These are phyloP conservation scores for Chrysaora quinquecirrha DNA, from an alignment of 30 jellyfish, hydroid and myxozoan species.

Conservation along the genomic window DNA sequence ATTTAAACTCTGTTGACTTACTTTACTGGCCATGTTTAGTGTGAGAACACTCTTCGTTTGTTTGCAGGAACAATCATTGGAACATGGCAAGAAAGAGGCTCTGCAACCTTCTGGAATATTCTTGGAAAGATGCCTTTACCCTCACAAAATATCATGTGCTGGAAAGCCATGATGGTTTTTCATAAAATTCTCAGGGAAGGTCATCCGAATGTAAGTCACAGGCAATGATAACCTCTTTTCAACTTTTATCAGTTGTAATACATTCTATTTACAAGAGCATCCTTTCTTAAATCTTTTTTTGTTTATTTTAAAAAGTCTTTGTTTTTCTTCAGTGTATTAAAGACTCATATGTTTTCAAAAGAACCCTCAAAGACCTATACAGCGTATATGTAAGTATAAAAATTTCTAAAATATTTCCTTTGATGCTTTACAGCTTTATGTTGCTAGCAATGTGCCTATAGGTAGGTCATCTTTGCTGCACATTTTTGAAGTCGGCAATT, in stretches of 20 bases:
- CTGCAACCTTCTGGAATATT: slow-evolving; percentile 82
- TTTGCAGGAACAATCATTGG: slow-evolving; percentile 92
- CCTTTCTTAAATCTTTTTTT: too few species aligned
- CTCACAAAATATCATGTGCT: slow-evolving; percentile 82
- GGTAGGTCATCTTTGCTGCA: too few species aligned
- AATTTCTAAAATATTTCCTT: too few species aligned
- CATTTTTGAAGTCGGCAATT: too few species aligned
- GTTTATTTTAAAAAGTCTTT: not conserved
- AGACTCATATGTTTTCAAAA: slow-evolving; percentile 83
- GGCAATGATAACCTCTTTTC: too few species aligned
- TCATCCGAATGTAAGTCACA: slow-evolving; percentile 82
- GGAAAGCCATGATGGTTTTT: slow-evolving; percentile 87
- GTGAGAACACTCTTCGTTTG: too few species aligned
- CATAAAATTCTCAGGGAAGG: slow-evolving; percentile 84
- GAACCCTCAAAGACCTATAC: slow-evolving; percentile 78
- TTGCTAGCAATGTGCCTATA: too few species aligned
- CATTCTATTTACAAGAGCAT: too few species aligned
- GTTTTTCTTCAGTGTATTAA: slow-evolving; percentile 67
- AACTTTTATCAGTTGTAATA: too few species aligned
- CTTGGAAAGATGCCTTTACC: slow-evolving; percentile 91
- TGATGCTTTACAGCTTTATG: too few species aligned
- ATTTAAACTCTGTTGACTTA: too few species aligned
- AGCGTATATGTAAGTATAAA: slow-evolving; percentile 75
- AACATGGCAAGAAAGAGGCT: slow-evolving; percentile 94
- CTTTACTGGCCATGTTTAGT: too few species aligned